Conservation (phyloP, 2,113 vertebrate genomes). For the Saimiri boliviensis region DNA sequence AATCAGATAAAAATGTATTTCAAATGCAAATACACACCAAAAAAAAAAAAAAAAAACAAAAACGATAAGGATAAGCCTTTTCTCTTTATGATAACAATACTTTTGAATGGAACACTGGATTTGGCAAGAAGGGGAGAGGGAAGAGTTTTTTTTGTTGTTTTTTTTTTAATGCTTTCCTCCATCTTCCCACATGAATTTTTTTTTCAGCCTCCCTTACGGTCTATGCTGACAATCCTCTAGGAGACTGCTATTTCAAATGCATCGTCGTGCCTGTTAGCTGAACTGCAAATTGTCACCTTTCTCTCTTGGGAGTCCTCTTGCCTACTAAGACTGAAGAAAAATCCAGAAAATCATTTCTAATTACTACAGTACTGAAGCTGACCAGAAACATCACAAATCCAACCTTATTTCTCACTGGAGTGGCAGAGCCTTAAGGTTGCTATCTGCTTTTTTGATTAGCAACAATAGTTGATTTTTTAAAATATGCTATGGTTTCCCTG, state of each 20-base stretch:
- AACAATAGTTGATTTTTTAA: constrained; percentile 62
- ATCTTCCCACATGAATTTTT: constrained; percentile 56
- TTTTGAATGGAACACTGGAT: neutral
- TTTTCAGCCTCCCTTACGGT: constrained; percentile 29
- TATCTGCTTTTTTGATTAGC: constrained; percentile 38
- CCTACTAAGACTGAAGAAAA: constrained; percentile 59
- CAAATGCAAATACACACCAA: constrained; percentile 33
- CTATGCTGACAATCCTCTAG: constrained; percentile 41
- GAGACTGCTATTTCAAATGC: constrained; percentile 59
- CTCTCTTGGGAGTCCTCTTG: constrained; percentile 58
- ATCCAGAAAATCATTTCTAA: constrained; percentile 78
- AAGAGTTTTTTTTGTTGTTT: neutral
- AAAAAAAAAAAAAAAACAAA: no score
- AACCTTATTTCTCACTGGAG: constrained; percentile 40
- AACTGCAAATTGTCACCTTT: constrained; percentile 69
- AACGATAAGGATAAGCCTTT: constrained; percentile 8
- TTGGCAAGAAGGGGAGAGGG: constrained; percentile 21
- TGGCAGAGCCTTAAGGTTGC: neutral
- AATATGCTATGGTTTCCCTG: constrained; percentile 50
- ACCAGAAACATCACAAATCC: constrained; percentile 68
- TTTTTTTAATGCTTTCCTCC: constrained; percentile 11
- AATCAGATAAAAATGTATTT: constrained; percentile 54
- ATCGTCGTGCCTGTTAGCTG: constrained; percentile 52
- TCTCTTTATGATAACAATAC: constrained; percentile 22
- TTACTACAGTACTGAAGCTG: constrained; percentile 67